Percentiles rank a stretch among this genome's conserved stretches.
Evolutionary conservation across 2,113 vertebrate species (phyloP).

Genomic region (Oenanthe melanoleuca): DNA sequence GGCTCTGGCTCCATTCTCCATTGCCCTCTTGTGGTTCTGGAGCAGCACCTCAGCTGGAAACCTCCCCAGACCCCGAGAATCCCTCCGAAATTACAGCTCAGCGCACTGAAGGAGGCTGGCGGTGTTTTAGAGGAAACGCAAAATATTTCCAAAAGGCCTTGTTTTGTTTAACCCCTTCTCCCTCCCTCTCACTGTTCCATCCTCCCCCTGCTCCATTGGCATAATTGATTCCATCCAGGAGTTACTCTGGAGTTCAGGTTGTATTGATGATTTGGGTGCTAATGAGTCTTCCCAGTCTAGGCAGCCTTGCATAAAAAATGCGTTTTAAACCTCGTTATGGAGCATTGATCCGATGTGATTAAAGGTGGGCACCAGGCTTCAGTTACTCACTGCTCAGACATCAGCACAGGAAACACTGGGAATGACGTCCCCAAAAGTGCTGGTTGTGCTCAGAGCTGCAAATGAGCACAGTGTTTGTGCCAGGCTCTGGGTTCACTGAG

Average conservation of each 20-base stretch:
- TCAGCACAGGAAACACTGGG: not conserved
- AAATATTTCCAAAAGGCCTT: not conserved
- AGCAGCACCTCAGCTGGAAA: not conserved
- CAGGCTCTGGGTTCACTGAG: not conserved
- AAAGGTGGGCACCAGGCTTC: not conserved
- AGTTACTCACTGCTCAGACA: not conserved
- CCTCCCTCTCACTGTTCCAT: not conserved
- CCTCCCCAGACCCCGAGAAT: not conserved
- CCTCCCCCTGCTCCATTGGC: not conserved
- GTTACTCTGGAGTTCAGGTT: slow-evolving; percentile 15
- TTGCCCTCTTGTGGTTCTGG: slow-evolving; percentile 51
- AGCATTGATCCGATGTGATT: slow-evolving; percentile 2
- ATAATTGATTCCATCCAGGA: slow-evolving; percentile 13
- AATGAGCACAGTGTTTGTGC: too few relatives aligned
- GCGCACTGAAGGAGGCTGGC: not conserved
- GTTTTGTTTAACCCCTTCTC: not conserved
- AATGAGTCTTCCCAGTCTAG: not conserved
- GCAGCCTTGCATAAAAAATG: not conserved
- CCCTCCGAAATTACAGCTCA: not conserved
- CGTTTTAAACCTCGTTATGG: slow-evolving; percentile 6
- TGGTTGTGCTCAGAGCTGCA: not conserved
- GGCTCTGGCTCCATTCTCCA: slow-evolving; percentile 20
- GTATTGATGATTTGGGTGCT: slow-evolving; percentile 29
- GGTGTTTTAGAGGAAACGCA: not conserved
- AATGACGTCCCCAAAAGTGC: not conserved